Evolutionary conservation across 2,888 invertebrate species (phyloP).

Genomic region (Cataglyphis rosenhaueri): DNA sequence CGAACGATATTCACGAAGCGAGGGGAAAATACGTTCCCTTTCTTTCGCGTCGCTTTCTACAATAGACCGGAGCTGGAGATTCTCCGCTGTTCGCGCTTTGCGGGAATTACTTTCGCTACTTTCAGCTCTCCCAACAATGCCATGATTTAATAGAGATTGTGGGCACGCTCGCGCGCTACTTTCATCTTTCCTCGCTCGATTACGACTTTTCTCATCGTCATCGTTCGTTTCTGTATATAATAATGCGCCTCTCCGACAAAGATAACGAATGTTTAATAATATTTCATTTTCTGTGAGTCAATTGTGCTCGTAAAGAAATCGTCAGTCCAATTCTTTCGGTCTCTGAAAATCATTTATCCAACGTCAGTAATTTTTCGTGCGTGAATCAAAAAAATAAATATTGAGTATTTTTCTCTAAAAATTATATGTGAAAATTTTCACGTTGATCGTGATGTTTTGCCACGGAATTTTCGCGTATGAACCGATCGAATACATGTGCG

Average conservation of each 20-base stretch:
- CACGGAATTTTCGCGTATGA: not conserved
- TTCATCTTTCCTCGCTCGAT: constrained; percentile 65
- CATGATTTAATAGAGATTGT: constrained; percentile 65
- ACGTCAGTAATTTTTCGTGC: not conserved
- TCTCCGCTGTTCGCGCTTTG: constrained; percentile 57
- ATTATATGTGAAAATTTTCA: not conserved
- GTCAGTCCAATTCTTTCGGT: constrained; percentile 9
- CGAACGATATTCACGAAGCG: constrained; percentile 28
- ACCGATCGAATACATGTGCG: constrained; percentile 1
- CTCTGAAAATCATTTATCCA: not conserved
- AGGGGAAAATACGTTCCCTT: constrained; percentile 35
- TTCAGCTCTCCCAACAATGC: constrained; percentile 64
- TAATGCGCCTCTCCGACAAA: not conserved
- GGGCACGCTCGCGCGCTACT: constrained; percentile 50
- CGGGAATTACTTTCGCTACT: constrained; percentile 72
- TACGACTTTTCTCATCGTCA: constrained; percentile 40
- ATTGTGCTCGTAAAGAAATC: not conserved
- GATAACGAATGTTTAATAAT: constrained; percentile 36
- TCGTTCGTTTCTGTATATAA: constrained; percentile 36
- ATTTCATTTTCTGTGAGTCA: constrained; percentile 15
- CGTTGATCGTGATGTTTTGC: not conserved
- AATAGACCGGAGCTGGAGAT: constrained; percentile 58
- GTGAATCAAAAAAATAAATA: not conserved
- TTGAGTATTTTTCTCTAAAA: not conserved
- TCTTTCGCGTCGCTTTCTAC: constrained; percentile 59